phyloP scores from a whole-genome alignment of 2,113 vertebrate genomes.

The Gavia stellata region DNA sequence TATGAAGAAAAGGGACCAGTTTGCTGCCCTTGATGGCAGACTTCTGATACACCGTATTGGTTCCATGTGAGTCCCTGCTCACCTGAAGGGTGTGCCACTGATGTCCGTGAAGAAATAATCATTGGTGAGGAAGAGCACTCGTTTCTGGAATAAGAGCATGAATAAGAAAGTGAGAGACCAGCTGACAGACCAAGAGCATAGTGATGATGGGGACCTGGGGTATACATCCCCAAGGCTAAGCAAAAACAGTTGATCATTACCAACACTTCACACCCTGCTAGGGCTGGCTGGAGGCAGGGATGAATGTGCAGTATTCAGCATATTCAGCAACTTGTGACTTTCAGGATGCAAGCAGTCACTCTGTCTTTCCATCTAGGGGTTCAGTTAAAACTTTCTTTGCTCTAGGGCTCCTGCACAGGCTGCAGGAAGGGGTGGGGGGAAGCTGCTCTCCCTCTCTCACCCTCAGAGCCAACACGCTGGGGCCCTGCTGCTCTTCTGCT shows the following conservation, averaged over 20 bases:
- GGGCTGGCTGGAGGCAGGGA: neutral
- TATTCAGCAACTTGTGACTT: neutral
- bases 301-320: neutral
- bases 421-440: neutral
- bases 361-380: neutral
- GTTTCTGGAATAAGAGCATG: constrained; percentile 70
- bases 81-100: constrained; percentile 96
- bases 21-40: neutral
- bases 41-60: neutral
- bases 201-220: neutral
- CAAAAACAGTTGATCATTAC: neutral
- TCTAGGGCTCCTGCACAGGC: neutral
- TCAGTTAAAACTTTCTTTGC: neutral
- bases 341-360: neutral
- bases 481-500: neutral
- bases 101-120: constrained; percentile 94
- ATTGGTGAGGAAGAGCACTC: constrained; percentile 90
- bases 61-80: neutral
- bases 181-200: neutral
- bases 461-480: accelerated
- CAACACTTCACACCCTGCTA: neutral
- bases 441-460: neutral
- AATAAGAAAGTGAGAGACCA: neutral
- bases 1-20: neutral
- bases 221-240: neutral